phyloP scores from a whole-genome alignment of 2,888 invertebrate genomes.

The Lycocerus yunnanus region DNA sequence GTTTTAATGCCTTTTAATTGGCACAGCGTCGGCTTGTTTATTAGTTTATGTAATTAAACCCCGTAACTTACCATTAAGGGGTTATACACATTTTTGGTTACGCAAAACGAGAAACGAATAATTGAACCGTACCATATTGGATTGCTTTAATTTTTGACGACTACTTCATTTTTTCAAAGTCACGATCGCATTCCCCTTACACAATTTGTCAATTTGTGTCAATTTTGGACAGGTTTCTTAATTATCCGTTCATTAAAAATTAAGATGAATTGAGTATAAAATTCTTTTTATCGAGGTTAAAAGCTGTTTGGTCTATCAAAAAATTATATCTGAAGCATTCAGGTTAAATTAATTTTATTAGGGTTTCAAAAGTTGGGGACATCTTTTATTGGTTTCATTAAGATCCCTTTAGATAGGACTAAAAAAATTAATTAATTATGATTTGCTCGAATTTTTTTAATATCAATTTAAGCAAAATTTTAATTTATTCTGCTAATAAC shows the following conservation, averaged over 20 bases:
- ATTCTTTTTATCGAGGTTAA: neutral
- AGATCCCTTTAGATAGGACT: neutral
- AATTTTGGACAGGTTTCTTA: neutral
- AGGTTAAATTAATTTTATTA: neutral
- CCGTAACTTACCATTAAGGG: neutral
- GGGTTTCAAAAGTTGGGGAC: neutral
- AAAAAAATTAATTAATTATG: neutral
- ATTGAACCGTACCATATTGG: neutral
- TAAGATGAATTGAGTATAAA: neutral
- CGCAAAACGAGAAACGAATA: neutral
- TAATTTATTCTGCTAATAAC: neutral
- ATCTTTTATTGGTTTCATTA: neutral
- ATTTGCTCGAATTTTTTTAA: neutral
- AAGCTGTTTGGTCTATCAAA: slow-evolving; percentile 1
- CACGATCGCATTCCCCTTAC: neutral
- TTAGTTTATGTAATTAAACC: slow-evolving; percentile 1
- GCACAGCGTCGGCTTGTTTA: neutral
- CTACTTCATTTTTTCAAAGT: neutral
- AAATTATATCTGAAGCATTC: neutral
- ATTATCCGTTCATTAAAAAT: neutral
- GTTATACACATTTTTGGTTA: neutral
- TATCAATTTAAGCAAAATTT: neutral
- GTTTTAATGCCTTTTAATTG: neutral
- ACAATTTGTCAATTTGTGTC: neutral
- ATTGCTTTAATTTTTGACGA: neutral